Evolutionary conservation across 2,113 vertebrate species (phyloP).

Genomic region (Gymnobelideus leadbeateri): DNA sequence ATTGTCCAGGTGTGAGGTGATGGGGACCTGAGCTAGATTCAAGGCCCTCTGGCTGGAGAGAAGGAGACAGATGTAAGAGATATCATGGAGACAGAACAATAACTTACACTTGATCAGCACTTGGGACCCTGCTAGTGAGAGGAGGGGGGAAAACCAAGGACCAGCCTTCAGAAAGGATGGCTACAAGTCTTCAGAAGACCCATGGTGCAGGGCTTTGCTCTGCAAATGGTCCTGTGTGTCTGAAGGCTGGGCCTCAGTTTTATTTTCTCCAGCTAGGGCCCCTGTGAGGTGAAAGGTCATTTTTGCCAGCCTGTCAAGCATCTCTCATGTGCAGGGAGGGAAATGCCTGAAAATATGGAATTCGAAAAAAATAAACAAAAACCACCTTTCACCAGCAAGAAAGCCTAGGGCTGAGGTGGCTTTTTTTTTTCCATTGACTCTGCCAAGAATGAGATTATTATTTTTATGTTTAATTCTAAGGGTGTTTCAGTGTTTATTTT

Average conservation of each 20-base stretch:
- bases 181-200: not conserved
- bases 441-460: not conserved
- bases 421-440: not conserved
- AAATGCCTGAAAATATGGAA: not conserved
- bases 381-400: not conserved
- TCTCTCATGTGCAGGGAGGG: not conserved
- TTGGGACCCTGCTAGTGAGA: not conserved
- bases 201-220: not conserved
- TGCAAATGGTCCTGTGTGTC: not conserved
- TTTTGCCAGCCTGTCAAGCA: not conserved
- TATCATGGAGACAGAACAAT: not conserved
- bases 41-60: not conserved
- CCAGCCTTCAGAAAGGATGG: not conserved
- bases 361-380: constrained; percentile 1
- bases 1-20: not conserved
- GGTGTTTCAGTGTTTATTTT: not conserved
- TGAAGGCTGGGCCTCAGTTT: not conserved
- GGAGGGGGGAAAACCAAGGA: not conserved
- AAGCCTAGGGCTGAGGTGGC: not conserved
- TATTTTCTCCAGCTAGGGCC: not conserved
- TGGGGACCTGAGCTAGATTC: not conserved
- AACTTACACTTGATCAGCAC: not conserved
- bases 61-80: not conserved
- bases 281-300: not conserved
- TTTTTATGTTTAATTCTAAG: not conserved